These are phyloP conservation scores for Macrostomum lignano DNA, from an alignment of 1,140 invertebrate genomes.

Conservation along the genomic window DNA sequence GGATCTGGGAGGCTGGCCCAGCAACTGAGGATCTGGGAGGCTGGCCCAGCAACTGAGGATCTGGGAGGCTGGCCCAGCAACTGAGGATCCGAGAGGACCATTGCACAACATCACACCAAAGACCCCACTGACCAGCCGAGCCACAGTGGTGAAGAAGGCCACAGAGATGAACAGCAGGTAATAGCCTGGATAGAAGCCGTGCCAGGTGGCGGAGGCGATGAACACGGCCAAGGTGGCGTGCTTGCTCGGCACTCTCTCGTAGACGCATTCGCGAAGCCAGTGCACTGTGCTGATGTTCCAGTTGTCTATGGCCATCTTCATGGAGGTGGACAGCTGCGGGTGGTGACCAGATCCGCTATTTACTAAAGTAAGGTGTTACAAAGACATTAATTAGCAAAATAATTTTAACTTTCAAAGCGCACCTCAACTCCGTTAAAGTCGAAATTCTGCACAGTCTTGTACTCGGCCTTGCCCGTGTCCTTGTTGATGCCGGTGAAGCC, in stretches of 20 bases:
- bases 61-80: too few species aligned
- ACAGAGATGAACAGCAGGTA: constrained; percentile 68
- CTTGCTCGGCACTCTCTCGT: constrained; percentile 40
- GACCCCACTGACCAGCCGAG: constrained; percentile 33
- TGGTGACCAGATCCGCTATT: neutral
- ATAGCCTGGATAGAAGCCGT: constrained; percentile 81
- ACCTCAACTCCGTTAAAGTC: constrained; percentile 59
- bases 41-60: too few species aligned
- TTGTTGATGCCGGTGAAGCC: constrained; percentile 55
- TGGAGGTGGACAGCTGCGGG: constrained; percentile 34
- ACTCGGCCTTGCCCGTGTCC: constrained; percentile 35
- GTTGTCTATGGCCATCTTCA: constrained; percentile 46
- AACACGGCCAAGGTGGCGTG: constrained; percentile 40
- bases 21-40: too few species aligned
- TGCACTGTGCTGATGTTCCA: constrained; percentile 77
- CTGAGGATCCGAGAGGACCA: too few species aligned
- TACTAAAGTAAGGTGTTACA: neutral
- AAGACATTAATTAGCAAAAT: neutral
- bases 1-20: too few species aligned
- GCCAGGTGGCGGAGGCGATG: constrained; percentile 69
- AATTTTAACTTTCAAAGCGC: too few species aligned
- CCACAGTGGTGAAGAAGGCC: constrained; percentile 52
- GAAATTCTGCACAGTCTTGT: constrained; percentile 69
- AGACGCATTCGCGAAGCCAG: constrained; percentile 58
- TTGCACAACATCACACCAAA: too few species aligned